A percentile compares a stretch with the other conserved stretches of the same genome.
phyloP scores from a whole-genome alignment of 2,797 vertebrate species.

The Selene dorsalis region DNA sequence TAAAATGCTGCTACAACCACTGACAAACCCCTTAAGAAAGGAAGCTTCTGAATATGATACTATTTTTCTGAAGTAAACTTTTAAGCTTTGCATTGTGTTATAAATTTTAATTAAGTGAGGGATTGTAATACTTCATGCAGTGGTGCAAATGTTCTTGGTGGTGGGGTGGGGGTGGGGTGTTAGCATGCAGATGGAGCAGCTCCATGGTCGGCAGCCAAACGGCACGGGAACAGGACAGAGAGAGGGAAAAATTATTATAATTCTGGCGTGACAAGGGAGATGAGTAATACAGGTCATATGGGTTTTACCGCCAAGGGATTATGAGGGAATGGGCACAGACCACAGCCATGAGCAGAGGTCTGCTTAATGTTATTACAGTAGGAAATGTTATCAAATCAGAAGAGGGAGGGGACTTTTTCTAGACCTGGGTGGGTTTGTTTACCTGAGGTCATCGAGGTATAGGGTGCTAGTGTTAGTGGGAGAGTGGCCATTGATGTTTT shows the following conservation, averaged over 20 bases:
- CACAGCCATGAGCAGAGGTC: conserved; percentile 62
- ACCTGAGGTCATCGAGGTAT: conserved; percentile 4
- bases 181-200: conserved; percentile 64
- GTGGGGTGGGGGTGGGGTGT: conserved; percentile 13
- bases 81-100: neutral
- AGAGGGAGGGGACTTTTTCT: conserved; percentile 8
- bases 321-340: conserved; percentile 67
- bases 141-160: neutral
- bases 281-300: conserved; percentile 83
- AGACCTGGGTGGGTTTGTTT: conserved; percentile 7
- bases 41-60: too few relatives aligned
- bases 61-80: too few relatives aligned
- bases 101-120: neutral
- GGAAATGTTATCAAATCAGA: conserved; percentile 56
- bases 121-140: neutral
- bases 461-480: too few relatives aligned
- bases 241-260: conserved; percentile 69
- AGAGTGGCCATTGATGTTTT: conserved; percentile 1
- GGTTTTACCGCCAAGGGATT: conserved; percentile 81
- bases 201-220: conserved; percentile 64
- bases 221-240: conserved; percentile 54
- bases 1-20: too few relatives aligned
- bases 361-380: conserved; percentile 70
- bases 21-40: too few relatives aligned
- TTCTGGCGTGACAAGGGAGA: conserved; percentile 77